Percentiles rank a stretch among this genome's conserved stretches.
Conservation (phyloP, 2,113 vertebrate species). For the Plectropomus leopardus region DNA sequence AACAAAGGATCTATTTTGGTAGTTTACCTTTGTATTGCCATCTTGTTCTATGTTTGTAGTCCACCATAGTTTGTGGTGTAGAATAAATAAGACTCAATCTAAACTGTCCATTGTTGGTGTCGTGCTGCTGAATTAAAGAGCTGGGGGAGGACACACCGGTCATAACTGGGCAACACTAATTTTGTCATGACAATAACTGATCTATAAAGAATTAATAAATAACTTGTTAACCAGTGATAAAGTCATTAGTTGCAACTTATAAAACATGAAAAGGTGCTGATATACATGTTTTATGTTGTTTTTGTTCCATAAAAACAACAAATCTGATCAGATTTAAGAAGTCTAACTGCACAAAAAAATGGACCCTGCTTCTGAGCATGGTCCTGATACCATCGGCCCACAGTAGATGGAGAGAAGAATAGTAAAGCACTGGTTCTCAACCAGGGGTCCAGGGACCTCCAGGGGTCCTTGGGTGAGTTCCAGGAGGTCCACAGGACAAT, state of each 20-base stretch:
- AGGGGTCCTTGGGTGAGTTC: no score
- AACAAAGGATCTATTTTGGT: no score
- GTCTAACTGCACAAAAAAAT: not conserved
- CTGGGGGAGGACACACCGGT: not conserved
- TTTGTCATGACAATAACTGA: not conserved
- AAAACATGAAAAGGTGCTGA: not conserved
- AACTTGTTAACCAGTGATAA: not conserved
- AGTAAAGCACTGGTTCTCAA: no score
- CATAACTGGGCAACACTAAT: not conserved
- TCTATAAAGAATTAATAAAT: not conserved
- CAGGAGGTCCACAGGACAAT: no score
- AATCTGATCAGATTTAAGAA: not conserved
- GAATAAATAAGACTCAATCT: not conserved
- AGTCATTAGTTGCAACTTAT: not conserved
- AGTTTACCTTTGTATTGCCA: no score
- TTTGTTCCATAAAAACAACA: not conserved
- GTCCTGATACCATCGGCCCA: not conserved
- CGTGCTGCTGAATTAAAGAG: not conserved
- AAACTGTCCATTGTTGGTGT: not conserved
- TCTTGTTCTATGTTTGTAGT: no score
- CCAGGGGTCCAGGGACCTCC: no score
- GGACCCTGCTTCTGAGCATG: not conserved
- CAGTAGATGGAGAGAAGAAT: slow-evolving; percentile 5
- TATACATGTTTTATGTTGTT: not conserved
- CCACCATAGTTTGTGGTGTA: no score